Base-by-base conservation (phyloP, 2,888 invertebrate genomes). In the Enchytraeus crypticus region DNA sequence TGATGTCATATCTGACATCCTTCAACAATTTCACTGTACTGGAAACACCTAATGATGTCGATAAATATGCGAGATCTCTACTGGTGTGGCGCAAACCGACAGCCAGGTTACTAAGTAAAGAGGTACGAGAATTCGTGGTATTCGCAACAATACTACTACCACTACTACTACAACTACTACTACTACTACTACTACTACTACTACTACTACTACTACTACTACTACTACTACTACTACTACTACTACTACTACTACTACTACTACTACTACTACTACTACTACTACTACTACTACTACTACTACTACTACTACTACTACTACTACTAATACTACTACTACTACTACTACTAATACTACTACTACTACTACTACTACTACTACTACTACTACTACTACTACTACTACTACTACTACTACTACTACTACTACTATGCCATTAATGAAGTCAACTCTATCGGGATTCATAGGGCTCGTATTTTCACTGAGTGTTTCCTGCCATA, bases 131-230 rank as follows among this genome's bases (percentile, higher is more conserved):
- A 38, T 18, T 38, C 11, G 11, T 38, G 43, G 11, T 21, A 18
- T 21, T 21, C 11, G 11, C 18, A 18, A 11, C 43, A 38, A 11
- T 38, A 38, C 43, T 38, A 38, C 43, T 38, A 38, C 18, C 43
- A 49, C 51, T 49, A 49, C 51, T 38, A 54, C 54, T 54, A 38
- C 34, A 27, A 38, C 58, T 58, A 18, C 57, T 57, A 11, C 51
- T 57, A 49, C 57, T 57, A 49, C 51, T 57, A n/a, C 57, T 57
- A n/a, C 57, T 57, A 49, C 57, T 57, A n/a, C 46, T 57, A n/a
- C 46, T 57, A n/a, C 57, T 57, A n/a, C 46, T 57, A n/a, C 57
- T 57, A n/a, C 46, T 57, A n/a, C 46, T 57, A 27, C 53, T 53
- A 27, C 53, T 53, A 27, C 53, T 53, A 27, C 53, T 53, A 27